A percentile compares a stretch with the other conserved stretches of the same genome.
Conservation (phyloP, 2,888 invertebrate species). For the Athrips mouffetella region DNA sequence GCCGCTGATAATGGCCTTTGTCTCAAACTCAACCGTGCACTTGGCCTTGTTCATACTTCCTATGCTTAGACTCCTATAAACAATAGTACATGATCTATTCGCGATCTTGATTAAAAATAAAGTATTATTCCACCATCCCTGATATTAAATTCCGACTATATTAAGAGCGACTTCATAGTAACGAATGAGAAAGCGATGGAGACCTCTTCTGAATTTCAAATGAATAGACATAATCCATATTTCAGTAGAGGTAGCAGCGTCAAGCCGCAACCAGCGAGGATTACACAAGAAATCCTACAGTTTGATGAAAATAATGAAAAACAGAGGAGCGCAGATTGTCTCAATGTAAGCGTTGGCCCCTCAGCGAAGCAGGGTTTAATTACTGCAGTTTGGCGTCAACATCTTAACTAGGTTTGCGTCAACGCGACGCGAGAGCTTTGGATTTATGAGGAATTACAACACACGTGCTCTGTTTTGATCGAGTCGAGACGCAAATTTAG, state of each 20-base stretch:
- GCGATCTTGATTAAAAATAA: neutral
- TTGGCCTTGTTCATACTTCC: neutral
- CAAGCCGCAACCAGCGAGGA: slow-evolving; percentile 34
- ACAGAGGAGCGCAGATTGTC: slow-evolving; percentile 30
- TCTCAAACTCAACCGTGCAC: neutral
- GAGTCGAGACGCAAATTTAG: neutral
- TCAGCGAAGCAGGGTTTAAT: slow-evolving; percentile 33
- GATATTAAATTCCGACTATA: slow-evolving; percentile 18
- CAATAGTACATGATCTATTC: neutral
- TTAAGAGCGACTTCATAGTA: slow-evolving; percentile 39
- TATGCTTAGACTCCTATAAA: neutral
- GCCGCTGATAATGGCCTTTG: slow-evolving; percentile 1
- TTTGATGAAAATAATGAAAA: slow-evolving; percentile 29
- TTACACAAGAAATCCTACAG: slow-evolving; percentile 35
- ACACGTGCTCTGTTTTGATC: neutral
- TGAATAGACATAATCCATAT: slow-evolving; percentile 55
- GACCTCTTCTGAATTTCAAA: slow-evolving; percentile 57
- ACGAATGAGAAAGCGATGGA: slow-evolving; percentile 46
- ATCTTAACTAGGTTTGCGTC: slow-evolving; percentile 33
- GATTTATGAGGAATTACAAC: slow-evolving; percentile 23
- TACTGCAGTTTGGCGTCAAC: slow-evolving; percentile 30
- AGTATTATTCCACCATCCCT: neutral
- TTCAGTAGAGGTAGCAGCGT: slow-evolving; percentile 42
- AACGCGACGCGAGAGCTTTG: slow-evolving; percentile 20
- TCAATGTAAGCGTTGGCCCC: slow-evolving; percentile 24